Percentiles rank a stretch among this genome's conserved stretches.
phyloP scores from a whole-genome alignment of 2,797 vertebrate species.

The Dermochelys coriacea region DNA sequence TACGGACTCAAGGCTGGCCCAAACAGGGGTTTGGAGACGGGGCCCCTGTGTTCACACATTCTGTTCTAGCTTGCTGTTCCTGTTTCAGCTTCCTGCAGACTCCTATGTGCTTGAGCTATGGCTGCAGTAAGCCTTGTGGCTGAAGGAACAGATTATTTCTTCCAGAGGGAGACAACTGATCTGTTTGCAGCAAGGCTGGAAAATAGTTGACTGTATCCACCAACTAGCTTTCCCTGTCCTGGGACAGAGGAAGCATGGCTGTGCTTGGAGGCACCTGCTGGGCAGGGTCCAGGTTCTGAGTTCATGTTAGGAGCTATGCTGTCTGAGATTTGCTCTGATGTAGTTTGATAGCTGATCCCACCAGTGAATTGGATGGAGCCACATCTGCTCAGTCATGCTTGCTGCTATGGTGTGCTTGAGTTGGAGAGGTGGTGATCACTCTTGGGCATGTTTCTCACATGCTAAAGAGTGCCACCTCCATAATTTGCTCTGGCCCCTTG shows the following conservation, averaged over 20 bases:
- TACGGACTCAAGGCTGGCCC: neutral
- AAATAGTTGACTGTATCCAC: neutral
- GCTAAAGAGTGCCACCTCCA: neutral
- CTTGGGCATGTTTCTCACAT: rapidly evolving
- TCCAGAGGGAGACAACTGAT: neutral
- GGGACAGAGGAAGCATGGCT: neutral
- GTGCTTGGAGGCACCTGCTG: neutral
- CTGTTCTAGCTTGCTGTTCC: neutral
- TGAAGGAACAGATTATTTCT: neutral
- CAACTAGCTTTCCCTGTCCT: neutral
- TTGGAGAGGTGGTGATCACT: too few relatives aligned
- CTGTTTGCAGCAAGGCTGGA: neutral
- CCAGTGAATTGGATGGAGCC: neutral
- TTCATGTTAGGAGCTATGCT: neutral
- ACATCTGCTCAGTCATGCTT: neutral
- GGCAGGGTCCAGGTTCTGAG: neutral
- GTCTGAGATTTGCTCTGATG: neutral
- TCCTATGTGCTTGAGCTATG: neutral
- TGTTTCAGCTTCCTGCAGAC: neutral
- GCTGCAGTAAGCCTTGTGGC: neutral
- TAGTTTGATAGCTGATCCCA: neutral
- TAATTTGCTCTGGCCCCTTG: neutral
- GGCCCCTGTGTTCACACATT: neutral
- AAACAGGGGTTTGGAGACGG: neutral
- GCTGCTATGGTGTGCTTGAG: rapidly evolving